A percentile compares a stretch with the other conserved stretches of the same genome.
These are phyloP conservation scores for Podarcis cretensis DNA, from an alignment of 2,113 vertebrate genomes.

Conservation along the genomic window DNA sequence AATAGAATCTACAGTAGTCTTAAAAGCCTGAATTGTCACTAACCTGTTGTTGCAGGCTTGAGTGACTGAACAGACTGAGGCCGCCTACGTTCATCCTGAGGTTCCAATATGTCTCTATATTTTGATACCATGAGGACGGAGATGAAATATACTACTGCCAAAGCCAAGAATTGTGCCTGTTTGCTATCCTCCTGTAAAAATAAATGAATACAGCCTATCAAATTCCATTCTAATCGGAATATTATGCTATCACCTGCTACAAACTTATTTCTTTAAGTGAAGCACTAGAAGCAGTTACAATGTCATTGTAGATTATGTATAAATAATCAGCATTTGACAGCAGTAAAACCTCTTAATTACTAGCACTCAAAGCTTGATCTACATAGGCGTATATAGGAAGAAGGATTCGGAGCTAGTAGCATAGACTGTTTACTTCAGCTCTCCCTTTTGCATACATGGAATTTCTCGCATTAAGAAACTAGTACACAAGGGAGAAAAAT, in stretches of 20 bases:
- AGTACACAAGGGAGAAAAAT: neutral
- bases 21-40: slow-evolving; percentile 31
- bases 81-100: slow-evolving; percentile 87
- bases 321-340: neutral
- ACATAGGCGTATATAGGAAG: neutral
- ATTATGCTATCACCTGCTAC: slow-evolving; percentile 38
- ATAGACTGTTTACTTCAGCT: neutral
- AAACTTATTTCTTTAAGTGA: slow-evolving; percentile 31
- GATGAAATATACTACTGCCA: slow-evolving; percentile 98
- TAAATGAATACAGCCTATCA: neutral
- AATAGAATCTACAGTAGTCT: neutral
- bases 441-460: neutral
- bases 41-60: slow-evolving; percentile 66
- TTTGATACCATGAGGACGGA: slow-evolving; percentile 99
- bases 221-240: neutral
- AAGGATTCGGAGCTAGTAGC: neutral
- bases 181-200: slow-evolving; percentile 94
- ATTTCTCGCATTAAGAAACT: neutral
- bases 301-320: neutral
- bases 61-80: slow-evolving; percentile 76
- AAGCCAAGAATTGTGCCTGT: slow-evolving; percentile 96
- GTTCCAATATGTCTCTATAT: slow-evolving; percentile 97
- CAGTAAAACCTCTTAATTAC: neutral
- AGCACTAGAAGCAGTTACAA: neutral
- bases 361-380: neutral